These are phyloP conservation scores for Macropodus opercularis DNA, from an alignment of 2,797 vertebrate species.

Conservation along the genomic window DNA sequence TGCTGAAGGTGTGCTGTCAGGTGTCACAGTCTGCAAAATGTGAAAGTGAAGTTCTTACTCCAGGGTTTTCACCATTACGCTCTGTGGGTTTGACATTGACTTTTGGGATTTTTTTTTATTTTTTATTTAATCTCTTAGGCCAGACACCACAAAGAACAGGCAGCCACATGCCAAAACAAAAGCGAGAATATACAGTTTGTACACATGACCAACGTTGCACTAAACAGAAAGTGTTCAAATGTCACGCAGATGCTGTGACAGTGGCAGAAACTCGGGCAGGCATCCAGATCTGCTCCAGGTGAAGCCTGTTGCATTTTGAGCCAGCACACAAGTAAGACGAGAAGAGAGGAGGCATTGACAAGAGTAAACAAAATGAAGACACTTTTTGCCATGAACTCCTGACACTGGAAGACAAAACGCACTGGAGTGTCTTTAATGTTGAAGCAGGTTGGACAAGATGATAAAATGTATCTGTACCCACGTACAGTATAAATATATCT, in stretches of 20 bases:
- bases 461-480: too few relatives aligned
- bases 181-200: constrained; percentile 2
- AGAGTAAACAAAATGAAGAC: too few relatives aligned
- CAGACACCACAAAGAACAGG: constrained; percentile 16
- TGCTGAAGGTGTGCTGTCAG: constrained; percentile 23
- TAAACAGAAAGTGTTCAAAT: background rate
- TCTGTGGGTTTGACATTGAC: constrained; percentile 15
- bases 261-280: background rate
- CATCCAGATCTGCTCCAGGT: background rate
- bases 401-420: too few relatives aligned
- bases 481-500: too few relatives aligned
- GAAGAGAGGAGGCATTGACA: background rate
- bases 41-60: constrained; percentile 14
- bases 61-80: constrained; percentile 6
- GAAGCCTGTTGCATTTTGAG: background rate
- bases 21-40: constrained; percentile 22
- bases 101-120: constrained; percentile 19
- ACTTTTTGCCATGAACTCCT: too few relatives aligned
- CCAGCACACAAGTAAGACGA: background rate
- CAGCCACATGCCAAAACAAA: background rate
- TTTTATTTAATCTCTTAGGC: constrained; percentile 8
- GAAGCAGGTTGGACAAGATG: too few relatives aligned
- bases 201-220: background rate
- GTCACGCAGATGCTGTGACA: background rate
- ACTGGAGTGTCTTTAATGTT: too few relatives aligned